Conservation (phyloP, 2,113 vertebrate genomes). For the Neodon shergylaensis region DNA sequence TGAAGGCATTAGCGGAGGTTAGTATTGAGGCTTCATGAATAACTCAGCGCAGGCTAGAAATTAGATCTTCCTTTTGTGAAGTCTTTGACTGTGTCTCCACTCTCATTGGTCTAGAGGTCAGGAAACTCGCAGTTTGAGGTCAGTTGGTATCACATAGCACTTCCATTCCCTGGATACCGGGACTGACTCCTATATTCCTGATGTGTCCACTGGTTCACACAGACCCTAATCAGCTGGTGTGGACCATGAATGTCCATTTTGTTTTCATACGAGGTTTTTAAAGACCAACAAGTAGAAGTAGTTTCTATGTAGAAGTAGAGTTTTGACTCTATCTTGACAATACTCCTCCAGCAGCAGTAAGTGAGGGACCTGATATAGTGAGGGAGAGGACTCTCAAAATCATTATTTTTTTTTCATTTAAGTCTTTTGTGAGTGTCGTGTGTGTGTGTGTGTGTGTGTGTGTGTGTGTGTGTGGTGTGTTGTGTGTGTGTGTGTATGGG, state of each 20-base stretch:
- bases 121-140: conserved; percentile 66
- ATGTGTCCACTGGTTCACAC: background rate
- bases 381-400: background rate
- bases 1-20: conserved; percentile 41
- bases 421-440: background rate
- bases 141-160: conserved; percentile 51
- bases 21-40: conserved; percentile 71
- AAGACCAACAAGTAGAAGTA: background rate
- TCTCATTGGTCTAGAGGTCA: conserved; percentile 36
- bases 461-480: background rate
- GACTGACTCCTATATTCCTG: background rate
- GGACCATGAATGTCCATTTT: background rate
- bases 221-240: background rate
- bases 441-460: background rate
- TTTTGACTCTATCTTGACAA: conserved; percentile 23
- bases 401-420: background rate
- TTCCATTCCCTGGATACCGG: conserved; percentile 43
- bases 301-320: background rate
- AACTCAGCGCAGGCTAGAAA: conserved; percentile 67
- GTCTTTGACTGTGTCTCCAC: conserved; percentile 27
- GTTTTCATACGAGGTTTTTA: background rate
- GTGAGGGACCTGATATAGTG: background rate
- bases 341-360: background rate
- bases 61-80: conserved; percentile 61
- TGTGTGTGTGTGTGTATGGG: background rate